Evolutionary conservation across 2,113 vertebrate genomes (phyloP).

Genomic region (Serinus canaria): DNA sequence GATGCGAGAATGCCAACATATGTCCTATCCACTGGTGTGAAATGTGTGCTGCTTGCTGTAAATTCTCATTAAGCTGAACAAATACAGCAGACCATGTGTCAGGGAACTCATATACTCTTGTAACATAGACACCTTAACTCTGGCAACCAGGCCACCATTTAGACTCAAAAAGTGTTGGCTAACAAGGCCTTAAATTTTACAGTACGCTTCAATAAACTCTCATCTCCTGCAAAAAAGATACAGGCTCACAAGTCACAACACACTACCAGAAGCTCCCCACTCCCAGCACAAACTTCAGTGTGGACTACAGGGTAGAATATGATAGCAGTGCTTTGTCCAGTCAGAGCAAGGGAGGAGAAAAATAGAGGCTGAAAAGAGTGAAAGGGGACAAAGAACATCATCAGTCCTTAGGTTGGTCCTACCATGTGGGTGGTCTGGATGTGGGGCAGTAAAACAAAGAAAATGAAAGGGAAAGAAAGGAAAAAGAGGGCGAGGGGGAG

Average conservation of each 20-base stretch:
- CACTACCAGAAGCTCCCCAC: not conserved
- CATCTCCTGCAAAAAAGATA: not conserved
- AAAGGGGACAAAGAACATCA: not conserved
- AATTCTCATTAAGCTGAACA: not conserved
- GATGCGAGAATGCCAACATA: not conserved
- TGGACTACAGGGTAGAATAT: not conserved
- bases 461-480: not conserved
- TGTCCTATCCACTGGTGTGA: rapidly evolving
- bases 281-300: not conserved
- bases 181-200: not conserved
- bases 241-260: rapidly evolving
- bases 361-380: not conserved
- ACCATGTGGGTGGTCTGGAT: rapidly evolving
- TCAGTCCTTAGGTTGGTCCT: not conserved
- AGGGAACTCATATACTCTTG: not conserved
- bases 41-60: not conserved
- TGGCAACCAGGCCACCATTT: not conserved
- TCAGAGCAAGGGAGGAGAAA: not conserved
- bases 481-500: rapidly evolving
- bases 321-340: not conserved
- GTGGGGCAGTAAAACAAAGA: not conserved
- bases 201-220: not conserved
- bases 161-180: not conserved
- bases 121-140: not conserved
- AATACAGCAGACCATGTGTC: not conserved